Evolutionary conservation across 2,888 invertebrate species (phyloP).

Genomic region (Dolichopus griseipennis): DNA sequence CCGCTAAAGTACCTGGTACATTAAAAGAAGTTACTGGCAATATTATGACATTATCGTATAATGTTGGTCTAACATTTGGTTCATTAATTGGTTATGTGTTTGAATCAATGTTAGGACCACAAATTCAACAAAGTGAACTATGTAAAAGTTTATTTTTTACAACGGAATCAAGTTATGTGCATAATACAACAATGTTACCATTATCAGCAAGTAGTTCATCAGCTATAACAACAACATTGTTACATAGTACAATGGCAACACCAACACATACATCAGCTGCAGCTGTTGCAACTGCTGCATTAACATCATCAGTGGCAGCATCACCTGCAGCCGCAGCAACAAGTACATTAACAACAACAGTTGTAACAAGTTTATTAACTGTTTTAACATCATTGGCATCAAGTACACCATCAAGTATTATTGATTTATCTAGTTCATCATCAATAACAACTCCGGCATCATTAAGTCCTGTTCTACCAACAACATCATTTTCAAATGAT

Average conservation of each 20-base stretch:
- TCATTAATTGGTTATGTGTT: conserved; percentile 76
- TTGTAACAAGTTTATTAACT: conserved; percentile 13
- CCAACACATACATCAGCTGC: conserved; percentile 14
- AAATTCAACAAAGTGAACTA: conserved; percentile 29
- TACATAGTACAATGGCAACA: conserved; percentile 20
- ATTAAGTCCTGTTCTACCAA: conserved; percentile 18
- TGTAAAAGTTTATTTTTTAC: background rate
- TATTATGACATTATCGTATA: conserved; percentile 88
- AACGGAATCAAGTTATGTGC: conserved; percentile 44
- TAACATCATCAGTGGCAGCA: conserved; percentile 32
- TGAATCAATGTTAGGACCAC: conserved; percentile 54
- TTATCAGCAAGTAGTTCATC: conserved; percentile 23
- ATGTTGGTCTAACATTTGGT: conserved; percentile 75
- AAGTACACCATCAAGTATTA: conserved; percentile 13
- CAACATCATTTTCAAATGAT: conserved; percentile 10
- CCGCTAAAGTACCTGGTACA: conserved; percentile 74
- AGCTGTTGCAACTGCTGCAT: conserved; percentile 7
- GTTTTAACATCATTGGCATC: conserved; percentile 17
- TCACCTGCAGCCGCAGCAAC: conserved; percentile 29
- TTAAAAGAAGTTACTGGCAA: conserved; percentile 87
- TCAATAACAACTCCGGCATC: conserved; percentile 18
- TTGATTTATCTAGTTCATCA: conserved; percentile 12
- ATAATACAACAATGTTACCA: conserved; percentile 23
- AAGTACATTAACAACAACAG: conserved; percentile 26
- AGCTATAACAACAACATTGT: conserved; percentile 22